Evolutionary conservation across 2,888 invertebrate genomes (phyloP).

Genomic region (Furcula furcula): DNA sequence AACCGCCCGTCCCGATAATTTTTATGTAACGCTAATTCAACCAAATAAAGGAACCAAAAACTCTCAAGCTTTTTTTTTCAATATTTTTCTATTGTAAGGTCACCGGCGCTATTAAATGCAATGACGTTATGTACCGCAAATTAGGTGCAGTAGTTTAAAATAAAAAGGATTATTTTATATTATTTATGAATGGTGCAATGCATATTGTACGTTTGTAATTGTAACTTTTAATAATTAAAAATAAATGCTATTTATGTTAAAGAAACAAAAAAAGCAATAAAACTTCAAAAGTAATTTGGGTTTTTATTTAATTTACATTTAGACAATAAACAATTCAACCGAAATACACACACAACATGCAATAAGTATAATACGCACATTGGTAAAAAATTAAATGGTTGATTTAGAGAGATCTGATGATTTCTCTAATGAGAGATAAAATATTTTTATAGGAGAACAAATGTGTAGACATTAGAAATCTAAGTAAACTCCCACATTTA

Average conservation of each 20-base stretch:
- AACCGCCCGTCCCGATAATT: conserved; percentile 68
- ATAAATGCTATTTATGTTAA: conserved; percentile 82
- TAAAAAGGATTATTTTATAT: conserved; percentile 76
- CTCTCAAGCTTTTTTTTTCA: conserved; percentile 69
- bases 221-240: conserved; percentile 78
- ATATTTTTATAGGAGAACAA: too few relatives aligned
- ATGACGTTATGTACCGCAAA: conserved; percentile 55
- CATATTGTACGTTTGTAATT: conserved; percentile 77
- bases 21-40: conserved; percentile 62
- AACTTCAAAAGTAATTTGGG: conserved; percentile 67
- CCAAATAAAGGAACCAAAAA: conserved; percentile 77
- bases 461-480: too few relatives aligned
- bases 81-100: conserved; percentile 71
- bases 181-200: conserved; percentile 79
- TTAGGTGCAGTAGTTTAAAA: conserved; percentile 69
- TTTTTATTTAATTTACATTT: conserved; percentile 54
- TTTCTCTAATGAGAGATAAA: too few relatives aligned
- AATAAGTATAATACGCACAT: too few relatives aligned
- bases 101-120: conserved; percentile 59
- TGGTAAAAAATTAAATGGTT: too few relatives aligned
- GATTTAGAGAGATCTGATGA: too few relatives aligned
- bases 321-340: too few relatives aligned
- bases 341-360: too few relatives aligned
- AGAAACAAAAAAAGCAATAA: conserved; percentile 78
- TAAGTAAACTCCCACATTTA: too few relatives aligned